Base-by-base conservation (phyloP, 2,797 vertebrate genomes). In the Urocyon cinereoargenteus region DNA sequence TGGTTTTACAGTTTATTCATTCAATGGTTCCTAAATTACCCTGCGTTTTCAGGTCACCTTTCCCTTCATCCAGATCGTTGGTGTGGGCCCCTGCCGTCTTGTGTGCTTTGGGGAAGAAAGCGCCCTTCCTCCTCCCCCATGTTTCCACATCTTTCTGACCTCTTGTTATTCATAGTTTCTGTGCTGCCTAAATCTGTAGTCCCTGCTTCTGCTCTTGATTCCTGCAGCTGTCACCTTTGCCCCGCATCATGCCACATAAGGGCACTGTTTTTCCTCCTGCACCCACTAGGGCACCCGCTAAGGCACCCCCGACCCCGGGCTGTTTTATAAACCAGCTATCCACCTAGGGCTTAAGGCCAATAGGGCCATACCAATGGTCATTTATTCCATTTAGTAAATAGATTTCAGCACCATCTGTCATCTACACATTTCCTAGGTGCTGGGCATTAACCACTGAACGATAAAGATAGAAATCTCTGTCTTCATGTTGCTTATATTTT, bases 401-500 rank as follows among this genome's bases (percentile, higher is more conserved):
- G 31, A 40, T 57, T 86, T 86, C 53, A 81, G 12, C 53, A 81
- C 19, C 34, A 78, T 24, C 15, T 66, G 26, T 49, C 64, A 55
- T 36, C 10, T 62, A 14, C 62, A 68, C 26, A 64, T 78, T 90
- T 86, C 75, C 66, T 68, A 70, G 34, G 18, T 66, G 14, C 26
- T 22, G 24, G 31, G 40, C n/a, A 51, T 64, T 86, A 61, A 26
- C 3, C 18, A 49, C 3, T 55, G 77, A 90, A 77, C 5, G 75
- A 72, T 21, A 19, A 22, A 68, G 9, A 90, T 15, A 72, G 91
- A 70, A 73, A 34, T 62, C 13, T 28, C 10, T 57, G 18, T 64
- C 87, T 88, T 55, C 36, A 36, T 34, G 28, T 66, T 64, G n/a
- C 31, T 87, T 79, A 82, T 15, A 62, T 86, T 75, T 79, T 88